Percentiles rank a stretch among this genome's conserved stretches.
phyloP scores from a whole-genome alignment of 2,888 invertebrate species.

The Cephus spinipes region DNA sequence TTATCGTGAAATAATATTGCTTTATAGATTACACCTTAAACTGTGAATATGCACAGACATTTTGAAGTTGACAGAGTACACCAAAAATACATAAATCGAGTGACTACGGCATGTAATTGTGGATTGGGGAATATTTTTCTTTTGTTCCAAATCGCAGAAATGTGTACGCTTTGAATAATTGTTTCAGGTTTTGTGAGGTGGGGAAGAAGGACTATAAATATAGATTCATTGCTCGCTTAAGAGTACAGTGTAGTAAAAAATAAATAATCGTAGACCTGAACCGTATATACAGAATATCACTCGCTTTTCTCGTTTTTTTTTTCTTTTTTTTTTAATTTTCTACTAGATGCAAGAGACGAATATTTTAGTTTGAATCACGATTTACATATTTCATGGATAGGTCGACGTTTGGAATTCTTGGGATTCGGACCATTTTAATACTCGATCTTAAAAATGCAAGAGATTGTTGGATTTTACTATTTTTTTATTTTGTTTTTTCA shows the following conservation, averaged over 20 bases:
- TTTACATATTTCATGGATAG: neutral
- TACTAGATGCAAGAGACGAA: neutral
- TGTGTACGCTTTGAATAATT: neutral
- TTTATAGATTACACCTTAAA: neutral
- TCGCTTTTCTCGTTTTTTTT: neutral
- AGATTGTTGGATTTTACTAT: neutral
- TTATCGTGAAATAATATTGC: neutral
- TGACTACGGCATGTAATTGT: neutral
- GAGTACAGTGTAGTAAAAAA: slow-evolving; percentile 48
- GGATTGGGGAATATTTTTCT: neutral
- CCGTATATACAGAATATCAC: slow-evolving; percentile 46
- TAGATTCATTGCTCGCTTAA: slow-evolving; percentile 39
- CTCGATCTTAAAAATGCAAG: neutral
- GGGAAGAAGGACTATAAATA: slow-evolving; percentile 2
- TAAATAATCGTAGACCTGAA: slow-evolving; percentile 52
- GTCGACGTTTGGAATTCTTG: neutral
- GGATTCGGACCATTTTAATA: neutral
- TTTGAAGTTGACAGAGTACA: too few species aligned
- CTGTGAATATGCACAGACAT: too few species aligned
- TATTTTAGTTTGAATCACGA: neutral
- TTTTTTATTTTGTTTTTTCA: too few species aligned
- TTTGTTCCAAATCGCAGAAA: neutral
- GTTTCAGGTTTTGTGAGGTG: neutral
- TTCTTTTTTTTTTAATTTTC: neutral
- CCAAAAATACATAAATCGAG: too few species aligned